Evolutionary conservation across 2,888 invertebrate species (phyloP), one percentile per base, ranked within the genome.

Genomic region (Xiphydria camelus): DNA sequence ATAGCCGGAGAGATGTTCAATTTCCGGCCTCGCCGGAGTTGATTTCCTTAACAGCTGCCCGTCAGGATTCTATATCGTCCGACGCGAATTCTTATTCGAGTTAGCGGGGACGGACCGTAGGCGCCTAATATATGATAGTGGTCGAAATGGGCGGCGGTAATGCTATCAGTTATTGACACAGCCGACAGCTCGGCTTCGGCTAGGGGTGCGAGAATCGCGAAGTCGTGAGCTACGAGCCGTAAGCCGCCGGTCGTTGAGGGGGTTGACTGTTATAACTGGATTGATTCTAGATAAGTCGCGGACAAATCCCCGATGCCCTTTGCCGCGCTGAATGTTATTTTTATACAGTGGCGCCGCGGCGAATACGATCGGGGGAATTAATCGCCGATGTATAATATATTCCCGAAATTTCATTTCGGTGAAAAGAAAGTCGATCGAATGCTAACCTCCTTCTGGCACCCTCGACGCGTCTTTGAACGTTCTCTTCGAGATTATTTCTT

Each of bases 151-250:
- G 35, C 44, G 47, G 41, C 47, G 26, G 49, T 61, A 52, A 44
- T 66, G 55, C 58, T 66, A 66, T 66, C 66, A 61, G 68, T 56
- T 66, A 67, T 66, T 66, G 68, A 66, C 68, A 66, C 66, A 64
- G 66, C 49, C 62, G 61, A 62, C 64, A 51, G 41, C 41, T 39
- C 42, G 53, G 41, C 41, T 36, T 41, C 45, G 41, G n/a, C 29
- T 40, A 44, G 19, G 21, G 35, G 31, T 18, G 45, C 32, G 39
- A 41, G 44, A 22, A 20, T 9, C 18, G 9, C 34, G 10, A n/a
- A 14, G 34, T 22, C 7, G 40, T 21, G 37, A 46, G 22, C 46
- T 38, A 7, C 31, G 46, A 47, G 43, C 46, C 26, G 44, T 52
- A 31, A 43, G 22, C 23, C 46, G 46, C n/a, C n/a, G n/a, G n/a